Percentiles rank a stretch among this genome's conserved stretches.
Conservation (phyloP, 2,888 invertebrate species). For the Polietes domitor region DNA sequence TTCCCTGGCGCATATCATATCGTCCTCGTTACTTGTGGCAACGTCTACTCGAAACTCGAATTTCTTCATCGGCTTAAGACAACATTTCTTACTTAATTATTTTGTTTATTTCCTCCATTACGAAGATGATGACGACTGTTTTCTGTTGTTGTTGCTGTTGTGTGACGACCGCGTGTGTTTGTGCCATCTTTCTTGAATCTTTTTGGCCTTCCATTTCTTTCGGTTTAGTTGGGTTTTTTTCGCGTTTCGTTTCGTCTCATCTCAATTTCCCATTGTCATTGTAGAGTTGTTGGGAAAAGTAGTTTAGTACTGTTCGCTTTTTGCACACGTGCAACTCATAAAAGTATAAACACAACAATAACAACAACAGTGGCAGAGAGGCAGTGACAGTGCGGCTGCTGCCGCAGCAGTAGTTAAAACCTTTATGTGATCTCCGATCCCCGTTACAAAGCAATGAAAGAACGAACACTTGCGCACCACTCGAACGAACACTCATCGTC, state of each 20-base stretch:
- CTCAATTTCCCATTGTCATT: conserved; percentile 36
- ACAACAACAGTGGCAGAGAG: neutral
- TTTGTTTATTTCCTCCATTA: conserved; percentile 57
- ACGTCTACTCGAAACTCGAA: neutral
- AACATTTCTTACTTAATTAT: conserved; percentile 46
- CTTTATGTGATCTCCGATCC: conserved; percentile 18
- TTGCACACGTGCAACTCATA: conserved; percentile 66
- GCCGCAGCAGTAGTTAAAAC: conserved; percentile 35
- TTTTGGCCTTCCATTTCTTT: neutral
- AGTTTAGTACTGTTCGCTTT: conserved; percentile 45
- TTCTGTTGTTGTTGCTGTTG: no score
- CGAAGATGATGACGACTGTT: conserved; percentile 3
- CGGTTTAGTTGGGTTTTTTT: neutral
- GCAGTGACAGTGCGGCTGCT: conserved; percentile 10
- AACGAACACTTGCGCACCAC: neutral
- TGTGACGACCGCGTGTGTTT: neutral
- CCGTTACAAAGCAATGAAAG: conserved; percentile 24
- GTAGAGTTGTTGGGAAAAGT: conserved; percentile 57
- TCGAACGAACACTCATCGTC: neutral
- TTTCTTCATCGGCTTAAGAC: neutral
- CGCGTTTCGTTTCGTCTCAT: conserved; percentile 5
- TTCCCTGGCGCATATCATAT: neutral
- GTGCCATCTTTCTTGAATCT: neutral
- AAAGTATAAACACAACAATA: conserved; percentile 42
- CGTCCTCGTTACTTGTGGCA: neutral